Evolutionary conservation across 2,797 vertebrate species (phyloP), one percentile per base, ranked within the genome.

Genomic region (Picus viridis): DNA sequence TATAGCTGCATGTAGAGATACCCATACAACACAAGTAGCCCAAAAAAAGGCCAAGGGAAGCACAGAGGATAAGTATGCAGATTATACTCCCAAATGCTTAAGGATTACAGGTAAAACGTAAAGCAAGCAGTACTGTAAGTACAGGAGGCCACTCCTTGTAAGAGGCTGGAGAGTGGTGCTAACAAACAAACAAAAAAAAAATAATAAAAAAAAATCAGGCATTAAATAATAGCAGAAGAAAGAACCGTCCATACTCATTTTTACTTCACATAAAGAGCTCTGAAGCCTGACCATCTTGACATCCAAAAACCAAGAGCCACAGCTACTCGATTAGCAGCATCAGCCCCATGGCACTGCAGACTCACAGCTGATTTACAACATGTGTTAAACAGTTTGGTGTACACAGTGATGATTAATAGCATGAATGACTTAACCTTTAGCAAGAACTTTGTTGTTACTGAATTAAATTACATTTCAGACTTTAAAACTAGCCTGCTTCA

Each of bases 271-370:
- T 29, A 10, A 63, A 81, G 27, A 67, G 23, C 12, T 56, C 64
- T 85, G 3, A 10, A 71, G 26, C 6, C 49, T 24, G 5, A 76
- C 29, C 27, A 70, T 19, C 19, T 58, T 27, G 10, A 63, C 24
- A 65, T 85, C 10, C 30, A 67, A 80, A 61, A 73, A 67, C 7
- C 26, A 68, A 18, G 13, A 11, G 23, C 65, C 23, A 58, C 0
- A 39, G 39, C 20, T 82, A 68, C 67, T 12, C 18, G 64, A 63
- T 2, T 32, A 67, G 53, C 13, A 77, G 62, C 53, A 92, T 12
- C 49, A 83, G 58, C 22, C 70, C 27, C 0, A 0, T 13, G 65
- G 43, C n/a, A 63, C 0, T 53, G 23, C 7, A 43, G 6, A 43
- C 9, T 29, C 53, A 63, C 19, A 73, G 29, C 15, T 74, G 19